Evolutionary conservation across 2,888 invertebrate genomes (phyloP).

Genomic region (Drosophila kokeensis): DNA sequence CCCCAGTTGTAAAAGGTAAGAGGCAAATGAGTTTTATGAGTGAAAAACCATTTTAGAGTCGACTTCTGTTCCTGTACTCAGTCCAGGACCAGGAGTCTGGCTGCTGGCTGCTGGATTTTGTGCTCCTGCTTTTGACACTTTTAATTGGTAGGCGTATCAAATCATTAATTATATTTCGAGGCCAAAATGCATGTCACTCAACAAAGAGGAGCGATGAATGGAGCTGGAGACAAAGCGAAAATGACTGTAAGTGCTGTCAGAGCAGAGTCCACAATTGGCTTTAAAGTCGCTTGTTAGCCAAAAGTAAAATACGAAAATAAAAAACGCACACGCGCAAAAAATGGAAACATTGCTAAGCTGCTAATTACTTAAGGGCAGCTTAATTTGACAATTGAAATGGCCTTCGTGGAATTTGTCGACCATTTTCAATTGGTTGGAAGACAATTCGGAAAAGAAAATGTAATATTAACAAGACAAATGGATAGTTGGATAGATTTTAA

Average conservation of each 20-base stretch:
- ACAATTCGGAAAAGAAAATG: neutral
- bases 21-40: conserved; percentile 45
- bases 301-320: neutral
- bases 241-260: conserved; percentile 25
- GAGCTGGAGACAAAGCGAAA: neutral
- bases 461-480: no score
- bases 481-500: neutral
- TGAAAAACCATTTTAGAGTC: conserved; percentile 48
- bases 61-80: conserved; percentile 4
- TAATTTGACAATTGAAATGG: conserved; percentile 12
- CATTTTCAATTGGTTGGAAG: neutral
- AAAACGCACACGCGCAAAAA: neutral
- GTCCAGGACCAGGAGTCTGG: conserved; percentile 3
- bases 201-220: conserved; percentile 6
- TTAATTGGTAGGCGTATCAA: conserved; percentile 76
- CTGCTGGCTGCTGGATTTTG: conserved; percentile 6
- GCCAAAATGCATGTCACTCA: conserved; percentile 71
- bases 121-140: conserved; percentile 72
- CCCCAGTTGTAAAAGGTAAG: conserved; percentile 32
- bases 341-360: conserved; percentile 1
- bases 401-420: neutral
- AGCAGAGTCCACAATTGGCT: conserved; percentile 19
- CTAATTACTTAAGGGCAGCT: conserved; percentile 27
- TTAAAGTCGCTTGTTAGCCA: neutral
- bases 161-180: conserved; percentile 78